Conservation (phyloP, 2,113 vertebrate species). For the Austrofundulus limnaeus region DNA sequence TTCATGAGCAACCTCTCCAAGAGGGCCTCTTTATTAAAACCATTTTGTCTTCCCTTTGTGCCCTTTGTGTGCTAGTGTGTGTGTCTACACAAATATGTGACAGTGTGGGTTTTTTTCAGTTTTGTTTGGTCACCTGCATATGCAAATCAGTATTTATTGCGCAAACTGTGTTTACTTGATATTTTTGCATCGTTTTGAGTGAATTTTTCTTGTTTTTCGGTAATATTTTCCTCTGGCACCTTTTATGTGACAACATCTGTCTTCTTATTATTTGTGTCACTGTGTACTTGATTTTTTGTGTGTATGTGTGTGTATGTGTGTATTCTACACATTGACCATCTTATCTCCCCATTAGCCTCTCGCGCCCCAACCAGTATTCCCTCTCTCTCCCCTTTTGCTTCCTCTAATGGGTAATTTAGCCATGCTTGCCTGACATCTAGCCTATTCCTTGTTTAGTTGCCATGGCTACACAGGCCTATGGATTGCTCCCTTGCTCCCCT, state of each 20-base stretch:
- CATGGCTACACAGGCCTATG: constrained; percentile 80
- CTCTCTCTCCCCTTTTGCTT: constrained; percentile 75
- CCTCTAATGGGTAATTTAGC: constrained; percentile 85
- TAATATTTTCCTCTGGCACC: constrained; percentile 23
- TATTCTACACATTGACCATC: constrained; percentile 70
- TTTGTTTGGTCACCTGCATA: constrained; percentile 7
- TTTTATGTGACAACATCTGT: constrained; percentile 40
- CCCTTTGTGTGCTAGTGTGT: constrained; percentile 41
- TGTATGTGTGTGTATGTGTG: constrained; percentile 24
- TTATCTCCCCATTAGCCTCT: constrained; percentile 82
- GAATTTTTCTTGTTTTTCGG: constrained; percentile 39
- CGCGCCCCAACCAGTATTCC: constrained; percentile 77
- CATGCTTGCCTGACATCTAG: constrained; percentile 83
- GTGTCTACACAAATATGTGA: neutral
- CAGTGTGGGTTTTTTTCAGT: constrained; percentile 4
- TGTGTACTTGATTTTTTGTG: constrained; percentile 16
- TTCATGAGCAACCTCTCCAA: constrained; percentile 70
- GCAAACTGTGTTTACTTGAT: constrained; percentile 5
- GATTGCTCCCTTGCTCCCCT: constrained; percentile 76
- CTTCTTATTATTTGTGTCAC: constrained; percentile 22
- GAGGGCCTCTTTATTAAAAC: constrained; percentile 77
- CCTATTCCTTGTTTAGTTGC: constrained; percentile 84
- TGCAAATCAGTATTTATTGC: constrained; percentile 5
- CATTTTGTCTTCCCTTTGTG: constrained; percentile 72
- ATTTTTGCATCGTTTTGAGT: constrained; percentile 38